Percentiles rank a stretch among this genome's conserved stretches.
phyloP scores from a whole-genome alignment of 2,797 vertebrate genomes.

The Microchirus variegatus region DNA sequence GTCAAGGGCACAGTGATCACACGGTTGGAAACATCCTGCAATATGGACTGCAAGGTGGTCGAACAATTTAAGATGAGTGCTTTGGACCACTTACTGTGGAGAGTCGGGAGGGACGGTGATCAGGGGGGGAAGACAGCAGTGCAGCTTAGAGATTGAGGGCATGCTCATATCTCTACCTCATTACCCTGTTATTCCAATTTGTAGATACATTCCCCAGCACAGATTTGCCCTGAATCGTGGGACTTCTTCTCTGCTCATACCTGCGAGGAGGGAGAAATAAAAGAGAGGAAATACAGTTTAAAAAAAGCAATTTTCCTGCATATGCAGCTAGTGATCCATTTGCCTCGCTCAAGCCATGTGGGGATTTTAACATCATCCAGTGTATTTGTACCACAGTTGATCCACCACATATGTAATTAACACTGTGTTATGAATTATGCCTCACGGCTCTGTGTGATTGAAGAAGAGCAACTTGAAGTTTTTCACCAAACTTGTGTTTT shows the following conservation, averaged over 20 bases:
- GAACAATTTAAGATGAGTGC: constrained; percentile 40
- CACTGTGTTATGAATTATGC: constrained; percentile 71
- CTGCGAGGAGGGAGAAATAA: background rate
- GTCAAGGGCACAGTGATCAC: constrained; percentile 47
- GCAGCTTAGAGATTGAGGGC: constrained; percentile 38
- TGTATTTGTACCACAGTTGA: constrained; percentile 25
- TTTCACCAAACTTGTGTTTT: background rate
- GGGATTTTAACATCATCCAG: constrained; percentile 38
- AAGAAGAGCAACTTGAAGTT: constrained; percentile 18
- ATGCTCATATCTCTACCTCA: constrained; percentile 49
- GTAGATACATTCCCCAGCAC: constrained; percentile 30
- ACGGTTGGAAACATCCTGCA: constrained; percentile 25
- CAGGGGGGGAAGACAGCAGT: constrained; percentile 23
- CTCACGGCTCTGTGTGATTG: constrained; percentile 36
- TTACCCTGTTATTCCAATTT: constrained; percentile 60
- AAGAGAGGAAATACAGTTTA: constrained; percentile 15
- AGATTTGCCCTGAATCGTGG: constrained; percentile 24
- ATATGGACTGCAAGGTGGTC: constrained; percentile 25
- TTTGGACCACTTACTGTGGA: constrained; percentile 30
- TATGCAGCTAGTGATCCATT: constrained; percentile 20
- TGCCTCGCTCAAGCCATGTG: constrained; percentile 6
- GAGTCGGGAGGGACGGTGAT: constrained; percentile 29
- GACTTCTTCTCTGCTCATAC: constrained; percentile 19
- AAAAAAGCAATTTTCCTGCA: constrained; percentile 46
- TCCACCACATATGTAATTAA: constrained; percentile 75